These are phyloP conservation scores for Drosophila longiperda DNA, from an alignment of 2,888 invertebrate genomes.

Conservation along the genomic window DNA sequence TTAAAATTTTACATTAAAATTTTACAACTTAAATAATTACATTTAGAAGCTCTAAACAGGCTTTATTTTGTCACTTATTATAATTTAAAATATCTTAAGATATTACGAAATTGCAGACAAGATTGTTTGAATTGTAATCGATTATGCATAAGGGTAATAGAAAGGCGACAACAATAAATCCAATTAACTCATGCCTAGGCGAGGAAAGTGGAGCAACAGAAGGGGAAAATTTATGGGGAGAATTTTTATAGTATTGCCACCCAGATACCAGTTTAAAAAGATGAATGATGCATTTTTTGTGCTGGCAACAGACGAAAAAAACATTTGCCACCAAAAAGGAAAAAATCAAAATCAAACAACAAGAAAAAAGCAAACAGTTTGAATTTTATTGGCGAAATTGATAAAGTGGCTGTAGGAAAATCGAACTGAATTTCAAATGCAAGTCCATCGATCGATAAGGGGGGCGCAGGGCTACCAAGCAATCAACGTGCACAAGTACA, in stretches of 20 bases:
- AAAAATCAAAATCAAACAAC: slow-evolving; percentile 28
- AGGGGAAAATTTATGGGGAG: slow-evolving; percentile 5
- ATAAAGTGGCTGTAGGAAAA: slow-evolving; percentile 75
- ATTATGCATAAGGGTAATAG: neutral
- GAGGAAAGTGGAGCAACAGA: neutral
- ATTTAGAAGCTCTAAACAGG: neutral
- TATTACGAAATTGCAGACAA: neutral
- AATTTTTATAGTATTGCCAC: slow-evolving; percentile 6
- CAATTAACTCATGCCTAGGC: slow-evolving; percentile 28
- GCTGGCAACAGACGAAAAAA: slow-evolving; percentile 27
- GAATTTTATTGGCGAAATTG: slow-evolving; percentile 77
- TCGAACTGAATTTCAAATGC: slow-evolving; percentile 69
- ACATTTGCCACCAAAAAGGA: slow-evolving; percentile 27
- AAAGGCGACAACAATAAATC: slow-evolving; percentile 38
- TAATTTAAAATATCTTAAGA: neutral
- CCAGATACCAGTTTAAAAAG: slow-evolving; percentile 26
- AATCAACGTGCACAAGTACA: slow-evolving; percentile 62
- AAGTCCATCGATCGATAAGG: slow-evolving; percentile 48
- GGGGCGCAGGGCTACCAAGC: slow-evolving; percentile 28
- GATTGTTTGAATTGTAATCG: neutral
- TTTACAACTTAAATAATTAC: no score
- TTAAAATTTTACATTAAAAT: no score
- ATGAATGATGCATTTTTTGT: slow-evolving; percentile 70
- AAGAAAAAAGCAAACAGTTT: slow-evolving; percentile 54
- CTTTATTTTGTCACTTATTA: neutral